phyloP scores from a whole-genome alignment of 1,140 invertebrate species.

The Thalassaphorura encarpata region DNA sequence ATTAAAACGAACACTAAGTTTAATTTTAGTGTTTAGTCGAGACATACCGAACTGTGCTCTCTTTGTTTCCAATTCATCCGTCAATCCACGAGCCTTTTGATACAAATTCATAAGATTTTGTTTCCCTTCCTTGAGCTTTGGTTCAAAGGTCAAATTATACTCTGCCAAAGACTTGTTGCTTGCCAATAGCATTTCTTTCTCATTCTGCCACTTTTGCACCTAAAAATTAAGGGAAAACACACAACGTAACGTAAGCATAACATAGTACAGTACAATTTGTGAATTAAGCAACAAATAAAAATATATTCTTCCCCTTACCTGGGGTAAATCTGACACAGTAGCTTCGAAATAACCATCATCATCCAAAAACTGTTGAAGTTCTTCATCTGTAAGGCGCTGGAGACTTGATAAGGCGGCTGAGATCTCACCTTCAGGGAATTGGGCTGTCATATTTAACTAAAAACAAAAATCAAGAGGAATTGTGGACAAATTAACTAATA shows the following conservation, averaged over 20 bases:
- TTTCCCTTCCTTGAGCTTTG: conserved; percentile 61
- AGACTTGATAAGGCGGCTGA: conserved; percentile 44
- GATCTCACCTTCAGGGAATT: conserved; percentile 35
- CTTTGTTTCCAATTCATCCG: conserved; percentile 52
- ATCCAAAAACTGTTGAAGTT: conserved; percentile 71
- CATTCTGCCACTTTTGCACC: conserved; percentile 64
- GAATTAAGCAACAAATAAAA: not conserved
- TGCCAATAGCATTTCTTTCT: conserved; percentile 73
- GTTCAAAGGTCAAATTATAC: conserved; percentile 71
- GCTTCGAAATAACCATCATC: conserved; percentile 71
- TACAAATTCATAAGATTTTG: conserved; percentile 55
- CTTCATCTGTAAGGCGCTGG: conserved; percentile 52
- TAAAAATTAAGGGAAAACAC: conserved; percentile 36
- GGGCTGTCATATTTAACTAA: conserved; percentile 21
- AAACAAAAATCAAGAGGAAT: too few species aligned
- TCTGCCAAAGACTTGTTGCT: conserved; percentile 77
- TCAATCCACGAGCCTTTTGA: conserved; percentile 54
- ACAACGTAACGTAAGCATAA: not conserved
- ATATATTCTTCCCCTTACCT: conserved; percentile 55
- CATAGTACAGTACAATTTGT: not conserved
- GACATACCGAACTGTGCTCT: conserved; percentile 35
- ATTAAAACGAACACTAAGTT: not conserved
- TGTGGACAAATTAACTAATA: not conserved
- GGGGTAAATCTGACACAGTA: conserved; percentile 62
- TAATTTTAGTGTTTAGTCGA: not conserved